Evolutionary conservation across 2,888 invertebrate species (phyloP).

Genomic region (Enchytraeus crypticus): DNA sequence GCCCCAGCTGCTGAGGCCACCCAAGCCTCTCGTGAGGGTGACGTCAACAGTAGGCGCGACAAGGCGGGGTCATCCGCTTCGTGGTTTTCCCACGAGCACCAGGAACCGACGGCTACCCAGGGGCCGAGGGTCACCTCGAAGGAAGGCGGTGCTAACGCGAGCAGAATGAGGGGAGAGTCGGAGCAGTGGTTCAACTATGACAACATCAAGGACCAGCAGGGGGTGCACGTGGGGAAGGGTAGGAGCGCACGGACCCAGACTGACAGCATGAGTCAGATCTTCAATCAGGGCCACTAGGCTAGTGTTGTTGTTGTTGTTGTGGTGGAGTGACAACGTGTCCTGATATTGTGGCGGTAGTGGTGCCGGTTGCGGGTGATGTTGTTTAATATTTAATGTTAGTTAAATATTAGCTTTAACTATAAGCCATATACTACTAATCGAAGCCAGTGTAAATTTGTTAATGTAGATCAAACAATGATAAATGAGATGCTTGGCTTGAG

Average conservation of each 20-base stretch:
- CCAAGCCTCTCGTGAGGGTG: background rate
- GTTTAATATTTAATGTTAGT: too few species aligned
- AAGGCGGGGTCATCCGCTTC: conserved; percentile 18
- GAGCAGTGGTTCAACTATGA: conserved; percentile 28
- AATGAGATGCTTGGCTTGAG: too few species aligned
- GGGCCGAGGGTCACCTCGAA: conserved; percentile 10
- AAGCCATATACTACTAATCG: too few species aligned
- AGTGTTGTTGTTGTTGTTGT: too few species aligned
- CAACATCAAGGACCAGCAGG: conserved; percentile 11
- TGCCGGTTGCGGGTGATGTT: too few species aligned
- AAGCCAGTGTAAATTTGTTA: too few species aligned
- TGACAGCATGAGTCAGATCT: conserved; percentile 2
- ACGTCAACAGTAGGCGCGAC: conserved; percentile 14
- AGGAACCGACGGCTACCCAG: background rate
- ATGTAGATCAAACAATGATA: too few species aligned
- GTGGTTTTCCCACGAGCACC: conserved; percentile 24
- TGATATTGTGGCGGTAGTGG: too few species aligned
- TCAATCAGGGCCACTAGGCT: too few species aligned
- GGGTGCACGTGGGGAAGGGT: conserved; percentile 1
- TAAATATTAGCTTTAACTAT: too few species aligned
- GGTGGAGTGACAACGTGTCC: too few species aligned
- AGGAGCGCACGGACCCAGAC: background rate
- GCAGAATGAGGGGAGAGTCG: conserved; percentile 14
- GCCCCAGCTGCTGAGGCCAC: background rate
- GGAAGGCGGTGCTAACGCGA: conserved; percentile 21